These are phyloP conservation scores for Orthosia incerta DNA, from an alignment of 2,888 invertebrate genomes.

Conservation along the genomic window DNA sequence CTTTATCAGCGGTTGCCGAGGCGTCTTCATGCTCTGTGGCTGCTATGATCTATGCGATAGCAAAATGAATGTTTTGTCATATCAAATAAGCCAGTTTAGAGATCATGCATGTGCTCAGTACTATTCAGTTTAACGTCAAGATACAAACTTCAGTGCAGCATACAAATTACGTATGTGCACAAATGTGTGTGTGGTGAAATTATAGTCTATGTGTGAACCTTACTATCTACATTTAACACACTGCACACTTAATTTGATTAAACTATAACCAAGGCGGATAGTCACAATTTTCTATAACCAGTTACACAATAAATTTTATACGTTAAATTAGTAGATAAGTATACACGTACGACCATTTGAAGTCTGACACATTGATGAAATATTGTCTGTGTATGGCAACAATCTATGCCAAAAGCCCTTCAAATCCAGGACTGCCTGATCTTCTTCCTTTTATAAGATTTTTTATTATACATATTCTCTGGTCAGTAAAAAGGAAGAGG, in stretches of 20 bases:
- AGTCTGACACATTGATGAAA: neutral
- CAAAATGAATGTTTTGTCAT: neutral
- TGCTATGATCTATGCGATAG: too few relatives aligned
- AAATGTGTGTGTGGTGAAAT: neutral
- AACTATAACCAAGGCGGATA: slow-evolving; percentile 14
- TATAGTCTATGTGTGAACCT: neutral
- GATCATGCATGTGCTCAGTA: neutral
- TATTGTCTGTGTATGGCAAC: neutral
- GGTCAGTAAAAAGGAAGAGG: neutral
- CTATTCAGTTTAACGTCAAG: neutral
- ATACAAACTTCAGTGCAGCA: slow-evolving; percentile 2
- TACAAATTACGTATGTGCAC: neutral
- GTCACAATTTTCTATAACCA: neutral
- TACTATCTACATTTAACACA: slow-evolving; percentile 9
- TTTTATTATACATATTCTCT: too few relatives aligned
- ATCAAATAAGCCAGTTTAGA: neutral
- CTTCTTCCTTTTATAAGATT: too few relatives aligned
- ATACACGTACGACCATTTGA: neutral
- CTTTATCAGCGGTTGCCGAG: too few relatives aligned
- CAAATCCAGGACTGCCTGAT: too few relatives aligned
- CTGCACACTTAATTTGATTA: neutral
- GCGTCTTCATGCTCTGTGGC: too few relatives aligned
- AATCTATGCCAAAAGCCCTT: neutral
- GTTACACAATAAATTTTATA: neutral
- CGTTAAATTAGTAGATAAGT: neutral